Evolutionary conservation across 2,113 vertebrate genomes (phyloP).

Genomic region (Cricetomys ansorgei): DNA sequence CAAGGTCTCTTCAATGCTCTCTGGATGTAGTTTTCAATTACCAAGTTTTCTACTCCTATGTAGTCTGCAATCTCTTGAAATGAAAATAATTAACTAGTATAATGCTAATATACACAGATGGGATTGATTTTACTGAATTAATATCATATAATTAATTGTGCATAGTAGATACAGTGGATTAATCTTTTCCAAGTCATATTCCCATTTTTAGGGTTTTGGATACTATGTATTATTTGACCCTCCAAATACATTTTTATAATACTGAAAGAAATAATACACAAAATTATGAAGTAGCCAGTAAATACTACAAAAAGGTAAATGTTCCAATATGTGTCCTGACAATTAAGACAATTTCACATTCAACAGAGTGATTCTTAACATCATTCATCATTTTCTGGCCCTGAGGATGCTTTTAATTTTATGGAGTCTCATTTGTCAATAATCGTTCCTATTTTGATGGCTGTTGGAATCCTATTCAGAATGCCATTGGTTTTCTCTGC

Average conservation of each 20-base stretch:
- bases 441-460: background rate
- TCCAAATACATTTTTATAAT: background rate
- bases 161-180: background rate
- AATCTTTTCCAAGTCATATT: background rate
- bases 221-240: background rate
- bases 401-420: background rate
- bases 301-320: background rate
- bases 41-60: background rate
- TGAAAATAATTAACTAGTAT: background rate
- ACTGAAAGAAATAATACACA: background rate
- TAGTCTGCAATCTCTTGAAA: rapidly evolving
- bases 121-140: background rate
- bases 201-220: background rate
- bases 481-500: background rate
- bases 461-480: background rate
- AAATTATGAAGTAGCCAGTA: background rate
- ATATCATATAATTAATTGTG: background rate
- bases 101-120: background rate
- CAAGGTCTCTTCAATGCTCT: background rate
- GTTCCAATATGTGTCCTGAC: background rate
- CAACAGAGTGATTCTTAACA: background rate
- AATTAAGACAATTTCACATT: background rate
- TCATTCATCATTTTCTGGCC: background rate
- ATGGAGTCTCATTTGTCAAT: background rate
- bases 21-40: background rate